Base-by-base conservation (phyloP, 2,113 vertebrate genomes). In the Ochotona princeps region DNA sequence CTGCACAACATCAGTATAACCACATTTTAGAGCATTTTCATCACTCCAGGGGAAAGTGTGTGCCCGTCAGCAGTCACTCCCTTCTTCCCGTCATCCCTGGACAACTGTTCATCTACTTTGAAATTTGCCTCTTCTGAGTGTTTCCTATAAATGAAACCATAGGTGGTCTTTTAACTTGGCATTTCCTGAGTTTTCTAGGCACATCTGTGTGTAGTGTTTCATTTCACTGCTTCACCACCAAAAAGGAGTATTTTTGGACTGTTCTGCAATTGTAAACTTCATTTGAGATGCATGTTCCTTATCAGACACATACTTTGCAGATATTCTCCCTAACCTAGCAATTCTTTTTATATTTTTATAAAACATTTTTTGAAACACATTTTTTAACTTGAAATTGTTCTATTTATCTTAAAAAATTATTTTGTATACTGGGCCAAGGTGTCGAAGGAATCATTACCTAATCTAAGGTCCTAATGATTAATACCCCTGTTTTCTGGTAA, bases 151-250 rank as follows among this genome's bases (percentile, higher is more conserved):
- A 63, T 87, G 2, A 13, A 87, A 26, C 79, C 81, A 1, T 44
- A 26, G 44, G 10, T 47, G 10, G 2, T 35, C 23, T 87, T 85
- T 76, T 23, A 80, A 26, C 87, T 11, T 91, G 28, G 2, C 14
- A 69, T 93, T 61, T 92, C 25, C 28, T 92, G 72, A 63, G 47
- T 63, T 88, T 94, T 83, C 66, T 65, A 18, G 23, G n/a, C n/a
- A 12, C 4, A 12, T 57, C 15, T 26, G 3, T 67, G 25, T 72
- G 5, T 69, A 83, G 35, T 21, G 9, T 74, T 44, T 44, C 38
- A 4, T 63, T 7, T 75, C 2, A 35, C 2, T 54, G 65, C 13
- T 65, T 93, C 18, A 85, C 80, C 67, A 57, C 54, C 54, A 57
- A 57, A 57, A 57, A 57, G 54, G 54, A 57, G 18, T 57, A 57